Conservation (phyloP, 2,113 vertebrate species). For the Apistogramma diplotaenia region DNA sequence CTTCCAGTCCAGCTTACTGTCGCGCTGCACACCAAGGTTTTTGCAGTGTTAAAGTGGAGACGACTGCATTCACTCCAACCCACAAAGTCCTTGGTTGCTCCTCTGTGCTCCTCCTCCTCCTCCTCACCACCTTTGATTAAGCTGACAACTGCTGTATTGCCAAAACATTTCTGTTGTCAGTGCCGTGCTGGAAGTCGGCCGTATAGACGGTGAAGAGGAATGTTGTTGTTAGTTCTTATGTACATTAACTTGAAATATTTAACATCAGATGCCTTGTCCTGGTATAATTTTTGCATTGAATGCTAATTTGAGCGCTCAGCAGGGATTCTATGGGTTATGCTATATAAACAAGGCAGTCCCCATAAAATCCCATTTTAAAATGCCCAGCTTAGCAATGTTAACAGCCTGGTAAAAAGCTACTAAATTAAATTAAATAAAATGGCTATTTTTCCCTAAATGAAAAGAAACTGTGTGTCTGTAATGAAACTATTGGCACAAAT, state of each 20-base stretch:
- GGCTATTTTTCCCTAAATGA: not conserved
- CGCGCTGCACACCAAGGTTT: not conserved
- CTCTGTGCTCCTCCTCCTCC: no score
- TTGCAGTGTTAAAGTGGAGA: not conserved
- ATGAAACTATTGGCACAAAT: not conserved
- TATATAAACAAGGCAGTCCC: not conserved
- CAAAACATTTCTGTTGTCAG: no score
- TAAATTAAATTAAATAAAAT: not conserved
- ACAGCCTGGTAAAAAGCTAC: not conserved
- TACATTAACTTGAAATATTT: not conserved
- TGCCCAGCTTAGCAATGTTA: not conserved
- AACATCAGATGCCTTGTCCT: not conserved
- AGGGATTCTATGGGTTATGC: no score
- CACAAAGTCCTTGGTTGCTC: not conserved
- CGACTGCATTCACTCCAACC: not conserved
- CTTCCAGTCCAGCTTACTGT: no score
- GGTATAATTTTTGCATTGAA: not conserved
- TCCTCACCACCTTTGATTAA: no score
- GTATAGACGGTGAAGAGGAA: no score
- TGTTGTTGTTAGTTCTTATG: not conserved
- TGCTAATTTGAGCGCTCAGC: not conserved
- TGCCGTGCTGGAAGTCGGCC: no score
- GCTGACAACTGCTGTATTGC: no score
- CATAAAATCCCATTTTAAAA: not conserved
- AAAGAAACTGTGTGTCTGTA: not conserved